phyloP scores from a whole-genome alignment of 1,140 invertebrate species.

The Drosophila lini region DNA sequence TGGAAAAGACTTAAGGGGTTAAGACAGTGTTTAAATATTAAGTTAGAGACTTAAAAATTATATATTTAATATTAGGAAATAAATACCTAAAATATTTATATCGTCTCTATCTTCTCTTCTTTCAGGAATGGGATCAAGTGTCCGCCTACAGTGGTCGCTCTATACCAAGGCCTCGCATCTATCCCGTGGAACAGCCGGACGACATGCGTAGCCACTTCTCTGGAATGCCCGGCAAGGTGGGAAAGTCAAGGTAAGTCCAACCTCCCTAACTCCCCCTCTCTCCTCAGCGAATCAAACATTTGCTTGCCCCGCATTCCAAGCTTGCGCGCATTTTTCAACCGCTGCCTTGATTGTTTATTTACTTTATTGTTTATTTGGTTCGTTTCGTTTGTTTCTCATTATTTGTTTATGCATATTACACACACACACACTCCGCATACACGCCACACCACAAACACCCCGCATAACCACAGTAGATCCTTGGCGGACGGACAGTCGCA shows the following conservation, averaged over 20 bases:
- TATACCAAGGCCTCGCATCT: constrained; percentile 93
- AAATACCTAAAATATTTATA: background rate
- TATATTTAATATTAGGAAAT: too few species aligned
- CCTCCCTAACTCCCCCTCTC: background rate
- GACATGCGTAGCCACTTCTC: constrained; percentile 88
- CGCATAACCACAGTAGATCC: constrained; percentile 84
- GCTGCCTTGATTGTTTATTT: constrained; percentile 31
- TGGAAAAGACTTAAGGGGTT: background rate
- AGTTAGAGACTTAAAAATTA: too few species aligned
- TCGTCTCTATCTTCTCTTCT: background rate
- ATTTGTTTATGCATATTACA: constrained; percentile 46
- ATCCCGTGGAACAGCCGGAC: constrained; percentile 90
- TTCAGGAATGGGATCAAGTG: constrained; percentile 95
- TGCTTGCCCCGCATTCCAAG: constrained; percentile 41
- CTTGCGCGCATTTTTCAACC: constrained; percentile 37
- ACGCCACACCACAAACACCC: background rate
- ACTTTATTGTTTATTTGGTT: constrained; percentile 47
- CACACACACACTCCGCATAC: constrained; percentile 2
- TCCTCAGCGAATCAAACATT: constrained; percentile 31
- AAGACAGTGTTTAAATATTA: background rate
- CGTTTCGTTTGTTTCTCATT: constrained; percentile 62
- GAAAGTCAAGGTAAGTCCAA: constrained; percentile 85
- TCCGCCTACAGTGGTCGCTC: constrained; percentile 95
- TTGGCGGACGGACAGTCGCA: constrained; percentile 94
- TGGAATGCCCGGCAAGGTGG: constrained; percentile 85